phyloP scores from a whole-genome alignment of 2,113 vertebrate species.

The Recurvirostra avosetta region DNA sequence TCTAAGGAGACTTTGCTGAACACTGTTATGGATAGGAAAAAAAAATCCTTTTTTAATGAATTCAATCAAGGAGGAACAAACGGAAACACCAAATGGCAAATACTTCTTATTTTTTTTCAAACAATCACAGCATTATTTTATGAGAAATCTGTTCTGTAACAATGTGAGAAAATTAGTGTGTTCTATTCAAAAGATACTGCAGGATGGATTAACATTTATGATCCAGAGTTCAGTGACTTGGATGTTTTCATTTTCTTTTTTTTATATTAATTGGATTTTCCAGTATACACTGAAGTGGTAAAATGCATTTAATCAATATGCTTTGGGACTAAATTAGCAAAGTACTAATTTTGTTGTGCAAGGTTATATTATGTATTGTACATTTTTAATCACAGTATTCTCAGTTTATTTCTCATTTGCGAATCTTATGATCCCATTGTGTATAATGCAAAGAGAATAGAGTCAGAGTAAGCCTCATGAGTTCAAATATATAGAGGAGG shows the following conservation, averaged over 20 bases:
- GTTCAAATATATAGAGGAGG: conserved; percentile 9
- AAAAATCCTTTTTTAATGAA: conserved; percentile 6
- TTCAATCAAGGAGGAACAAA: conserved; percentile 32
- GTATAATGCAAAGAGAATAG: conserved; percentile 54
- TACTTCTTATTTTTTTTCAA: neutral
- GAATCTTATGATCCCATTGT: conserved; percentile 54
- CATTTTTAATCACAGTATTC: conserved; percentile 65
- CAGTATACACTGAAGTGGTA: conserved; percentile 61
- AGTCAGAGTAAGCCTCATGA: neutral
- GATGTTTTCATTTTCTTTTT: conserved; percentile 64
- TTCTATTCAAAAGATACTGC: conserved; percentile 50
- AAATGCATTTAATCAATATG: conserved; percentile 72
- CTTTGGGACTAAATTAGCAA: conserved; percentile 70
- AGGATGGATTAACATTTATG: conserved; percentile 65
- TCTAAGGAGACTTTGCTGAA: neutral
- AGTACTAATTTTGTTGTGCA: conserved; percentile 67
- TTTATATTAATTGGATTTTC: conserved; percentile 71
- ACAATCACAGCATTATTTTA: conserved; percentile 60
- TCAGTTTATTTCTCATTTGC: conserved; percentile 61
- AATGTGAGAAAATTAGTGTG: conserved; percentile 58
- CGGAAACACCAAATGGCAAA: conserved; percentile 56
- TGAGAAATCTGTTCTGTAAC: conserved; percentile 70
- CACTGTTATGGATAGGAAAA: neutral
- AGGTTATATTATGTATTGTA: conserved; percentile 64
- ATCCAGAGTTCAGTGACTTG: conserved; percentile 62